Evolutionary conservation across 2,888 invertebrate species (phyloP).

Genomic region (Drosophila histrio): DNA sequence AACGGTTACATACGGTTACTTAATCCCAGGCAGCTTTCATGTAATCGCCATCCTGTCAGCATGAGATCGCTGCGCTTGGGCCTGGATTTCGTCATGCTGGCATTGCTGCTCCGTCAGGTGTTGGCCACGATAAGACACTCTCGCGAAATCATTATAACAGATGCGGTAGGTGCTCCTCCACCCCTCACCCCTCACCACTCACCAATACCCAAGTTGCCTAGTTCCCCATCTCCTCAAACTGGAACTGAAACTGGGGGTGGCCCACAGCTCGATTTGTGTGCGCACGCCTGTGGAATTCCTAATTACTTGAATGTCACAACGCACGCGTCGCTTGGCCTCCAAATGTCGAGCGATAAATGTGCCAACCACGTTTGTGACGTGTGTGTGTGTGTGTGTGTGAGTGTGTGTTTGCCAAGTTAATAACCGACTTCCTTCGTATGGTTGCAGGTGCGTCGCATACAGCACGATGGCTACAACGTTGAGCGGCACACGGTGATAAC

Average conservation of each 20-base stretch:
- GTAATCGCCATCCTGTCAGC: slow-evolving; percentile 63
- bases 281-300: slow-evolving; percentile 60
- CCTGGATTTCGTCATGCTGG: slow-evolving; percentile 60
- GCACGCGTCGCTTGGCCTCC: slow-evolving; percentile 77
- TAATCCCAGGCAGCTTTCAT: slow-evolving; percentile 62
- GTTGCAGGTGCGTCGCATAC: slow-evolving; percentile 81
- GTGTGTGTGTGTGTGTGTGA: slow-evolving; percentile 8
- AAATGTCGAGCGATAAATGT: slow-evolving; percentile 74
- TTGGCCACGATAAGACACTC: slow-evolving; percentile 62
- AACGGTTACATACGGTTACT: slow-evolving; percentile 40
- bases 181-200: background rate
- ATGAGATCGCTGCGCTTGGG: slow-evolving; percentile 56
- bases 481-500: slow-evolving; percentile 87
- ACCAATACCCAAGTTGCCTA: background rate
- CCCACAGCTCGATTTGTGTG: slow-evolving; percentile 19
- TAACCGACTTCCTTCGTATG: slow-evolving; percentile 23
- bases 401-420: slow-evolving; percentile 39
- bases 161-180: slow-evolving; percentile 79
- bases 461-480: slow-evolving; percentile 82
- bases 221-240: background rate
- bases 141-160: slow-evolving; percentile 83
- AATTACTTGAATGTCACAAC: slow-evolving; percentile 73
- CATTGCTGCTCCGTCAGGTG: slow-evolving; percentile 56
- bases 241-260: slow-evolving; percentile 1
- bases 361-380: slow-evolving; percentile 42